Percentiles rank a stretch among this genome's conserved stretches.
These are phyloP conservation scores for Sminthurides aquaticus DNA, from an alignment of 2,888 invertebrate genomes.

Conservation along the genomic window DNA sequence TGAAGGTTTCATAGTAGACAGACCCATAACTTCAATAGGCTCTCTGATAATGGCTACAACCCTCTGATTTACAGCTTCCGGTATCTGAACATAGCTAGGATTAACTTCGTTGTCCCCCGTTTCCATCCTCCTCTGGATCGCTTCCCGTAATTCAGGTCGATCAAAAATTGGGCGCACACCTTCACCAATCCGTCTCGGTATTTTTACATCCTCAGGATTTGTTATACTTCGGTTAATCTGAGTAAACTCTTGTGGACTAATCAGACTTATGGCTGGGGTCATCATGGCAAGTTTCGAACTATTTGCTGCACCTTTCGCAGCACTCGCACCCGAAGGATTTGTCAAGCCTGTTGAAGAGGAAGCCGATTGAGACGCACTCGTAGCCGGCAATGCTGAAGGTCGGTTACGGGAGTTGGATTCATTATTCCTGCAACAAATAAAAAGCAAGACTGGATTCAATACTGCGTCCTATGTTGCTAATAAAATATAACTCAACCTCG, in stretches of 20 bases:
- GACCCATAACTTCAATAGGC: constrained; percentile 20
- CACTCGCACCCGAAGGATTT: neutral
- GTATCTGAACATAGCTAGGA: constrained; percentile 23
- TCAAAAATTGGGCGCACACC: constrained; percentile 40
- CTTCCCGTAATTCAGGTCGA: constrained; percentile 38
- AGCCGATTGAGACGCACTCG: neutral
- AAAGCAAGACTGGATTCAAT: too few relatives aligned
- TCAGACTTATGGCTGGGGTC: constrained; percentile 9
- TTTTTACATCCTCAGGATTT: constrained; percentile 39
- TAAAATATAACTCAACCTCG: too few relatives aligned
- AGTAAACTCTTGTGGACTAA: constrained; percentile 16
- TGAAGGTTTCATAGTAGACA: neutral
- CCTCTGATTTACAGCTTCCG: constrained; percentile 28
- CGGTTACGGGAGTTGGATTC: neutral
- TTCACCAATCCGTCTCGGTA: constrained; percentile 37
- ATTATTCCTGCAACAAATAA: neutral
- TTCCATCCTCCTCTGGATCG: constrained; percentile 33
- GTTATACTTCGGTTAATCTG: constrained; percentile 36
- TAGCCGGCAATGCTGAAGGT: neutral
- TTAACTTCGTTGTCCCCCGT: constrained; percentile 35
- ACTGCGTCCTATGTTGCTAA: too few relatives aligned
- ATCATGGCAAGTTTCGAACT: neutral
- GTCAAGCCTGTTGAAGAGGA: neutral
- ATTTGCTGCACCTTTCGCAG: neutral
- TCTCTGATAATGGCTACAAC: constrained; percentile 41